A percentile compares a stretch with the other conserved stretches of the same genome.
Conservation (phyloP, 1,140 invertebrate species). For the Stegodyphus mimosarum region DNA sequence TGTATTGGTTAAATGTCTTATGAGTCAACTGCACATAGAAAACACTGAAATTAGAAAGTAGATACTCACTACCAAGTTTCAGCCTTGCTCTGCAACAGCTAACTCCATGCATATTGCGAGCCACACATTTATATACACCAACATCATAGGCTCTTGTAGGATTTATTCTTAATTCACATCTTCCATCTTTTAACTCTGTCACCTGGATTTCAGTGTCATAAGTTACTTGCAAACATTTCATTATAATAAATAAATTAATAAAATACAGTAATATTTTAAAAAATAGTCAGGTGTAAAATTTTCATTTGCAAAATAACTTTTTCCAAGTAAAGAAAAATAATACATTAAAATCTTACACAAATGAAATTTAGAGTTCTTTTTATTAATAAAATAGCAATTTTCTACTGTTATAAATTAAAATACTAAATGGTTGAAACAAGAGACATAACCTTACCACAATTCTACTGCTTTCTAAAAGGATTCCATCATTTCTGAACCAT, state of each 20-base stretch:
- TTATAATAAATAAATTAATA: no score
- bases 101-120: constrained; percentile 80
- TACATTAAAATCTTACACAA: not conserved
- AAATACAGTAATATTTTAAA: no score
- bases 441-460: constrained; percentile 71
- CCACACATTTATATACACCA: constrained; percentile 88
- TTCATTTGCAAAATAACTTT: not conserved
- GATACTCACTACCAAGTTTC: constrained; percentile 69
- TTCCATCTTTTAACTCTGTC: constrained; percentile 70
- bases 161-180: constrained; percentile 81
- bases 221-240: no score
- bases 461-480: constrained; percentile 81
- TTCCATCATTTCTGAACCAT: constrained; percentile 94
- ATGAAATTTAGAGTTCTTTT: not conserved
- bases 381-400: not conserved
- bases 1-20: no score
- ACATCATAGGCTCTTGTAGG: constrained; percentile 81
- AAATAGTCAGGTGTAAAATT: not conserved
- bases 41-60: no score
- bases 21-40: no score
- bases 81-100: constrained; percentile 71
- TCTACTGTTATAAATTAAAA: no score
- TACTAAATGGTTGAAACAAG: not conserved
- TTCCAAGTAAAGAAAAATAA: not conserved
- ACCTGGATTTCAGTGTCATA: constrained; percentile 14